A percentile compares a stretch with the other conserved stretches of the same genome.
phyloP scores from a whole-genome alignment of 1,140 invertebrate species.

The Pteromalus puparum region DNA sequence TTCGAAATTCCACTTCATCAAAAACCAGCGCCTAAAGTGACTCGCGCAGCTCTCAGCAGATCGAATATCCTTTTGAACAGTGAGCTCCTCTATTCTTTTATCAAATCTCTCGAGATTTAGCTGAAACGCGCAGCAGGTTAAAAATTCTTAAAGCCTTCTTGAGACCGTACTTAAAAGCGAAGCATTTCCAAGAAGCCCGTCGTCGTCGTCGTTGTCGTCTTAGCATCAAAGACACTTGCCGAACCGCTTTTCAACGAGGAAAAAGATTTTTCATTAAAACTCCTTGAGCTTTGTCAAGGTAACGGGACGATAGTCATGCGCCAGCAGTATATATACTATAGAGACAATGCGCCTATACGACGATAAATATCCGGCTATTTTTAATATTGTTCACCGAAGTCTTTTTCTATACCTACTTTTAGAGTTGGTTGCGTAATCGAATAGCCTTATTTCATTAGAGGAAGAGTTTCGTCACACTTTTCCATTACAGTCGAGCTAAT shows the following conservation, averaged over 20 bases:
- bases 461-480: too few relatives aligned
- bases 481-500: too few relatives aligned
- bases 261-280: constrained; percentile 11
- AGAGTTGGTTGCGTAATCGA: too few relatives aligned
- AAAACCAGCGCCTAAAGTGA: not conserved
- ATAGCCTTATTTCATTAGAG: too few relatives aligned
- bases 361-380: too few relatives aligned
- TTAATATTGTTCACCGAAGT: too few relatives aligned
- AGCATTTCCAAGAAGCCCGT: not conserved
- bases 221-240: not conserved
- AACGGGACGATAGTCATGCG: too few relatives aligned
- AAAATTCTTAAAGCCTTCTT: constrained; percentile 21
- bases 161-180: not conserved
- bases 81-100: not conserved
- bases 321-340: too few relatives aligned
- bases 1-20: not conserved
- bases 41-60: not conserved
- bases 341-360: too few relatives aligned
- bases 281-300: too few relatives aligned
- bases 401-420: too few relatives aligned
- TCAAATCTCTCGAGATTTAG: constrained; percentile 8
- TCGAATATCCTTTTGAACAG: not conserved
- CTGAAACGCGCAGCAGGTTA: not conserved
- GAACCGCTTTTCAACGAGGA: not conserved
- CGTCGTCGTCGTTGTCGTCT: not conserved